Percentiles rank a stretch among this genome's conserved stretches.
phyloP scores from a whole-genome alignment of 2,888 invertebrate genomes.

The Yponomeuta plumbellus region DNA sequence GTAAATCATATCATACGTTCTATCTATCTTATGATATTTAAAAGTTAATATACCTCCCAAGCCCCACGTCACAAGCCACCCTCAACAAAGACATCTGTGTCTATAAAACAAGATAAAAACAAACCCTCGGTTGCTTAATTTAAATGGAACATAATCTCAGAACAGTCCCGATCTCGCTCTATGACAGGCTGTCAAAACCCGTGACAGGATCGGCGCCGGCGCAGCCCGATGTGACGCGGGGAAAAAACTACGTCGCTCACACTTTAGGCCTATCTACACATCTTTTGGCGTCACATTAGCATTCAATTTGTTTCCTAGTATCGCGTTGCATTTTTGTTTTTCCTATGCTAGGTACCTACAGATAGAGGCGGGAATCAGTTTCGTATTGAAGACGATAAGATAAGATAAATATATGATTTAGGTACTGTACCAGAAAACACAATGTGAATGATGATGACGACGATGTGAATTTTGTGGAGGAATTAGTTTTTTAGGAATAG shows the following conservation, averaged over 20 bases:
- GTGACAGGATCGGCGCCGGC: constrained; percentile 62
- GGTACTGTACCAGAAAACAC: too few relatives aligned
- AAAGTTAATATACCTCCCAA: too few relatives aligned
- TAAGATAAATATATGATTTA: too few relatives aligned
- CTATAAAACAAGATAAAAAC: constrained; percentile 10
- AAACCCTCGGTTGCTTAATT: constrained; percentile 10
- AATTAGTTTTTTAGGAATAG: too few relatives aligned
- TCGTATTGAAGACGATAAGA: too few relatives aligned
- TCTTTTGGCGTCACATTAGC: not conserved
- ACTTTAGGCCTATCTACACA: constrained; percentile 13
- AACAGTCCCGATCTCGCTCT: constrained; percentile 6
- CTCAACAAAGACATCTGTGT: not conserved
- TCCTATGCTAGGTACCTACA: not conserved
- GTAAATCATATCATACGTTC: too few relatives aligned
- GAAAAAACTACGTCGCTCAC: constrained; percentile 28
- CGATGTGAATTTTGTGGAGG: too few relatives aligned
- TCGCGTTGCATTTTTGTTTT: not conserved
- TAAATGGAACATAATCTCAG: constrained; percentile 16
- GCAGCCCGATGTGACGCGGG: constrained; percentile 36
- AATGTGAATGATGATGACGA: too few relatives aligned
- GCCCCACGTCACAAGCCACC: not conserved
- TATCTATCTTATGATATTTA: too few relatives aligned
- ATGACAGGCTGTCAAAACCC: constrained; percentile 49
- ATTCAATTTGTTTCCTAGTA: not conserved
- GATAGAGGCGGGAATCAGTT: too few relatives aligned